Base-by-base conservation (phyloP, 2,888 invertebrate genomes). In the Hirtodrosophila alboralis region DNA sequence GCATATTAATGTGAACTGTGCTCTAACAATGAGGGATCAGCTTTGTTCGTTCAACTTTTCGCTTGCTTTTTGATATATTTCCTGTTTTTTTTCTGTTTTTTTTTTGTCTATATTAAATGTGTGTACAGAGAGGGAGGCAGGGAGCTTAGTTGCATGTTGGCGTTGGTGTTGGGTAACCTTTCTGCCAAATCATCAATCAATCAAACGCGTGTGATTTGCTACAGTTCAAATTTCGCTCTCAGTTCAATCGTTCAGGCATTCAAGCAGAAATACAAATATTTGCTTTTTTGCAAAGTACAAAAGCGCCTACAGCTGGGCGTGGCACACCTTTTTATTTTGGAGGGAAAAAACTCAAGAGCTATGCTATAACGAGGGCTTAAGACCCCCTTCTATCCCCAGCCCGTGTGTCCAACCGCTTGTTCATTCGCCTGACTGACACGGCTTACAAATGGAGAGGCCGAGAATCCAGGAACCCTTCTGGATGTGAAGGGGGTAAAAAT, bases 251-350 rank as follows among this genome's bases (percentile, higher is more conserved):
- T 78, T 83, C 68, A 72, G 66, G 53, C 75, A 78, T 83, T 84
- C 79, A 72, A 84, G 83, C 85, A 67, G 79, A 84, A 81, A 81
- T 57, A 71, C 76, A 81, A 81, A 81, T 81, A 84, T 81, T 81
- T 81, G 79, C 74, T 68, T 75, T 70, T 77, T 67, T 62, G 51
- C 45, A 69, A 69, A 79, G 65, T 79, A 83, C 64, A 79, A 68
- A 71, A 56, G 77, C 60, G 21, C 18, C 51, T 31, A 60, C 18
- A 51, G 8, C 12, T 30, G 21, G 57, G 48, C 48, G 51, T 49
- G 72, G 49, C 30, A 31, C 38, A 54, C 53, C 56, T 57, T 61
- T 47, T 59, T 34, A 9, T n/a, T n/a, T n/a, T n/a, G n/a, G n/a
- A 16, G 10, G 14, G 36, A 28, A 36, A 41, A 28, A 33, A 44